Evolutionary conservation across 1,140 invertebrate genomes (phyloP), one percentile per base, ranked within the genome.

Genomic region (Xylocopa sonorina): DNA sequence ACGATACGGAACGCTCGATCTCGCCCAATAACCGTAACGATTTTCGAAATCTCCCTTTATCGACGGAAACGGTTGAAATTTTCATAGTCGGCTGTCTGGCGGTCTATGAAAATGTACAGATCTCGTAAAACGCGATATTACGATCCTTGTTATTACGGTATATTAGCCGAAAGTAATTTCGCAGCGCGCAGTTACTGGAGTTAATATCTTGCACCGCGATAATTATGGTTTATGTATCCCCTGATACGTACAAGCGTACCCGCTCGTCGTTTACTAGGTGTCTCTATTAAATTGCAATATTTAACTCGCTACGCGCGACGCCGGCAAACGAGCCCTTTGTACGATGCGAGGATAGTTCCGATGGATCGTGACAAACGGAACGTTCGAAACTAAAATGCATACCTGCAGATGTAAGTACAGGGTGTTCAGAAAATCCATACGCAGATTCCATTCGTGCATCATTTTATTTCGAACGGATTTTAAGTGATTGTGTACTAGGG

Each of bases 221-320:
- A 69, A 69, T 46, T 46, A 18, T 58, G 32, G 53, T 71, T 58
- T 58, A 71, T 58, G 53, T 18, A 16, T 71, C 53, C 68, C 68
- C 18, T 71, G 68, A 46, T 46, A 58, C 27, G 50, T 27, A n/a
- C 41, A 43, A 24, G n/a, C 18, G 32, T 24, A 16, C 50, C 43
- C 38, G 57, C 14, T 16, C 51, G 18, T 57, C 24, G 50, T 53
- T 53, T 68, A 53, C 48, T n/a, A 29, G 48, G 64, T 51, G 32
- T 51, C 46, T 32, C 12, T 51, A n/a, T 27, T 38, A 51, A 53
- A 53, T 53, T 53, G 12, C 4, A 53, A 51, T 51, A 53, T 68
- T 53, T 24, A 29, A 10, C 24, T 18, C 21, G 3, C 27, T 55
- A 29, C 5, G n/a, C 29, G n/a, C n/a, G n/a, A n/a, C n/a, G n/a